Conservation (phyloP, 2,113 vertebrate species). For the Nesoenas mayeri region DNA sequence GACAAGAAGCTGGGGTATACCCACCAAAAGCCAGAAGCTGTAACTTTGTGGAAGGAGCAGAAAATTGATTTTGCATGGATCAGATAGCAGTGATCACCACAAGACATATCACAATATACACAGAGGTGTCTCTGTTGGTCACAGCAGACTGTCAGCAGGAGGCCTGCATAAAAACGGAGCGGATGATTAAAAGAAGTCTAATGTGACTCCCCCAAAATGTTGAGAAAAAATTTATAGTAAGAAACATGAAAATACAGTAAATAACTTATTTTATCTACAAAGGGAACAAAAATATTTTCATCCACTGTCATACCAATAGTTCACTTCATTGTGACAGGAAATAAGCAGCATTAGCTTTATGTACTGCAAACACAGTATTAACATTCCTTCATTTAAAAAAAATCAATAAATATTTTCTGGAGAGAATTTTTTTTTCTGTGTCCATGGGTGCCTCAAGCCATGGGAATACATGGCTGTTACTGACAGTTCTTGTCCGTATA, state of each 20-base stretch:
- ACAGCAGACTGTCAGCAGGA: neutral
- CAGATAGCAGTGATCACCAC: neutral
- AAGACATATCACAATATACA: neutral
- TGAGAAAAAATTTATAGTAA: neutral
- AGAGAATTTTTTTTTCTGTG: neutral
- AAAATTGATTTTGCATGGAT: neutral
- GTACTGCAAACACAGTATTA: neutral
- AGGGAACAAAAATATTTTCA: neutral
- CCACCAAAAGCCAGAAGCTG: neutral
- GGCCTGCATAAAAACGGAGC: neutral
- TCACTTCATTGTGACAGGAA: neutral
- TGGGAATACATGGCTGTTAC: neutral
- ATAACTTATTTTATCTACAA: neutral
- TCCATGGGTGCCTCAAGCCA: neutral
- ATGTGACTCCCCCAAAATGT: neutral
- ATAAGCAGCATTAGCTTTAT: neutral
- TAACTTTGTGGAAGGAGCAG: neutral
- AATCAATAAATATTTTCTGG: neutral
- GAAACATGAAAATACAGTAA: neutral
- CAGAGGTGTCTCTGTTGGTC: neutral
- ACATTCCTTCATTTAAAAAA: neutral
- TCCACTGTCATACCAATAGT: neutral
- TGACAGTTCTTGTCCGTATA: neutral
- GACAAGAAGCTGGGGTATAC: rapidly evolving
- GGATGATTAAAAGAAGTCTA: neutral